Conservation (phyloP, 2,888 invertebrate genomes). For the Ophion ellenae region DNA sequence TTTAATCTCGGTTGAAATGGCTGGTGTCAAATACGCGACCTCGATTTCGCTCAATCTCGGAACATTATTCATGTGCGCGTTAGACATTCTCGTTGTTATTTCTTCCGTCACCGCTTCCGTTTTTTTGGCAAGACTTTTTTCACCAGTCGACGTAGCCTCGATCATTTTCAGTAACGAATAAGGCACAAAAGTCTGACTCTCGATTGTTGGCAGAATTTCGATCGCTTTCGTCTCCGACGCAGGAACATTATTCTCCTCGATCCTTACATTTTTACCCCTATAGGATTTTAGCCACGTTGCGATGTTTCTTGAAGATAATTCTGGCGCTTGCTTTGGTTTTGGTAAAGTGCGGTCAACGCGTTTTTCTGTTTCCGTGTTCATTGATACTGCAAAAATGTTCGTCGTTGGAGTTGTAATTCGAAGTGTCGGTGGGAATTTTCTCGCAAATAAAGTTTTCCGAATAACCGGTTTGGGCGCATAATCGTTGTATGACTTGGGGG, state of each 20-base stretch:
- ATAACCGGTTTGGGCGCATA: slow-evolving; percentile 80
- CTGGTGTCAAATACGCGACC: background rate
- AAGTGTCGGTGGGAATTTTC: slow-evolving; percentile 68
- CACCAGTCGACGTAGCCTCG: slow-evolving; percentile 1
- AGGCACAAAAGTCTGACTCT: slow-evolving; percentile 66
- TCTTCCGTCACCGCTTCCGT: background rate
- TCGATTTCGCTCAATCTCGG: slow-evolving; percentile 22
- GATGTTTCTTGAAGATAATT: background rate
- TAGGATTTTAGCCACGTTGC: background rate
- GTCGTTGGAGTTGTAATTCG: slow-evolving; percentile 33
- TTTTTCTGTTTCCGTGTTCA: slow-evolving; percentile 8
- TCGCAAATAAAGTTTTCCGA: slow-evolving; percentile 75
- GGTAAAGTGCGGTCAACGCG: background rate
- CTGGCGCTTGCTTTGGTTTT: slow-evolving; percentile 14
- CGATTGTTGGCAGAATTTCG: slow-evolving; percentile 38
- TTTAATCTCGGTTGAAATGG: background rate
- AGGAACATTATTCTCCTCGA: slow-evolving; percentile 24
- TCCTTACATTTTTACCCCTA: slow-evolving; percentile 1
- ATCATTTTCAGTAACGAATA: slow-evolving; percentile 69
- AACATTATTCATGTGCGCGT: slow-evolving; percentile 56
- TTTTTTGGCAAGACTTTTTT: background rate
- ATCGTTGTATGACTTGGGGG: slow-evolving; percentile 78
- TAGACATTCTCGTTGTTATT: slow-evolving; percentile 5
- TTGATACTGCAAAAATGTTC: slow-evolving; percentile 12
- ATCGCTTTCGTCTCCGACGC: slow-evolving; percentile 45